Conservation (phyloP, 1,140 invertebrate genomes). For the Mya arenaria region DNA sequence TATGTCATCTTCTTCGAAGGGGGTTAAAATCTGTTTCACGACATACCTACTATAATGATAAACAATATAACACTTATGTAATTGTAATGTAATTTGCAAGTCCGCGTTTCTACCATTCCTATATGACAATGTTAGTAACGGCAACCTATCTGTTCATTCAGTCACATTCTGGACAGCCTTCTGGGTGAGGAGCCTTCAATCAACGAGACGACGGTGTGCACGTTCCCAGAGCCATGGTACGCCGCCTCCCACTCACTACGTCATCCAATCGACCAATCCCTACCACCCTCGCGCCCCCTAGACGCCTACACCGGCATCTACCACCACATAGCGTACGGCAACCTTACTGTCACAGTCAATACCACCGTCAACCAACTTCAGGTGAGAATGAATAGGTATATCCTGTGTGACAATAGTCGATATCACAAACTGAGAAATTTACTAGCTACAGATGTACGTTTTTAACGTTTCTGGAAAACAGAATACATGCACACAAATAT, state of each 20-base stretch:
- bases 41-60: no score
- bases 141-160: background rate
- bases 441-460: no score
- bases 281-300: background rate
- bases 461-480: no score
- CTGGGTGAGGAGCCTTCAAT: conserved; percentile 55
- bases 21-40: no score
- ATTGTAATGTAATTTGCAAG: no score
- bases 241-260: background rate
- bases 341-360: conserved; percentile 10
- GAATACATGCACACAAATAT: no score
- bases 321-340: conserved; percentile 25
- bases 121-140: no score
- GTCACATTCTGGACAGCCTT: conserved; percentile 37
- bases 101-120: no score
- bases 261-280: conserved; percentile 2
- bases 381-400: background rate
- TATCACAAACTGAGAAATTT: no score
- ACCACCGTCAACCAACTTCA: conserved; percentile 34
- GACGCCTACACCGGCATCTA: conserved; percentile 40
- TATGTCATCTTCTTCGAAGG: no score
- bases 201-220: conserved; percentile 61
- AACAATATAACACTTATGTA: no score
- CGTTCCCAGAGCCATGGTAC: conserved; percentile 64
- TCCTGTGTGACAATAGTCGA: background rate